These are phyloP conservation scores for Pycnonotus jocosus DNA, from an alignment of 2,113 vertebrate species.

Conservation along the genomic window DNA sequence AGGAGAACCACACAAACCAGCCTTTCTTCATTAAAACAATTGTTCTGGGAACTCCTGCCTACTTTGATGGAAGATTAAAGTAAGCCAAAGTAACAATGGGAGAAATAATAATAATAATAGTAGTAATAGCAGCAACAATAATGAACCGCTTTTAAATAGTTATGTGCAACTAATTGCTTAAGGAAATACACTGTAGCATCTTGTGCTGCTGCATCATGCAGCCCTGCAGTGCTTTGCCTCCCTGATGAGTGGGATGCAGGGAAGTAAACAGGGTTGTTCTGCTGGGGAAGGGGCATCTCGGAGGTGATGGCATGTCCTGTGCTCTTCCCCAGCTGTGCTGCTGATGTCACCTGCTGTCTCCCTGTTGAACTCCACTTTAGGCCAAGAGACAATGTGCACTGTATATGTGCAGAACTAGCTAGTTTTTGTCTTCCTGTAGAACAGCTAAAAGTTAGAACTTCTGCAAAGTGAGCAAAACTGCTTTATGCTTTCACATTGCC, in stretches of 20 bases:
- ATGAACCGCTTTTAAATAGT: background rate
- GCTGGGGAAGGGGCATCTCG: background rate
- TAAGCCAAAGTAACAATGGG: slow-evolving; percentile 65
- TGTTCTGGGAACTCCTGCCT: slow-evolving; percentile 94
- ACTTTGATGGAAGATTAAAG: slow-evolving; percentile 96
- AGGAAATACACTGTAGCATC: background rate
- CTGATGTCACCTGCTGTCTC: background rate
- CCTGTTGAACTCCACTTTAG: background rate
- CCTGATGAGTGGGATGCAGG: background rate
- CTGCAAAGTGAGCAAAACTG: background rate
- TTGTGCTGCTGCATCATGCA: background rate
- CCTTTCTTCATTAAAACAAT: slow-evolving; percentile 99
- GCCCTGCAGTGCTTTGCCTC: background rate
- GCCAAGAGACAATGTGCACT: background rate
- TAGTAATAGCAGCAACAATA: background rate
- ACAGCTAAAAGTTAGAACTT: background rate
- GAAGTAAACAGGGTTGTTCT: background rate
- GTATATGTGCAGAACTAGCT: background rate
- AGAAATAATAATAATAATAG: background rate
- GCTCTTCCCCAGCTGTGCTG: background rate
- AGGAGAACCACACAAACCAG: slow-evolving; percentile 95
- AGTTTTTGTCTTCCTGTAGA: background rate
- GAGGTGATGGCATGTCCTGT: background rate
- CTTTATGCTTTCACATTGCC: background rate
- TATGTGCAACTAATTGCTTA: background rate